phyloP scores from a whole-genome alignment of 2,113 vertebrate genomes.

The Corapipo altera region DNA sequence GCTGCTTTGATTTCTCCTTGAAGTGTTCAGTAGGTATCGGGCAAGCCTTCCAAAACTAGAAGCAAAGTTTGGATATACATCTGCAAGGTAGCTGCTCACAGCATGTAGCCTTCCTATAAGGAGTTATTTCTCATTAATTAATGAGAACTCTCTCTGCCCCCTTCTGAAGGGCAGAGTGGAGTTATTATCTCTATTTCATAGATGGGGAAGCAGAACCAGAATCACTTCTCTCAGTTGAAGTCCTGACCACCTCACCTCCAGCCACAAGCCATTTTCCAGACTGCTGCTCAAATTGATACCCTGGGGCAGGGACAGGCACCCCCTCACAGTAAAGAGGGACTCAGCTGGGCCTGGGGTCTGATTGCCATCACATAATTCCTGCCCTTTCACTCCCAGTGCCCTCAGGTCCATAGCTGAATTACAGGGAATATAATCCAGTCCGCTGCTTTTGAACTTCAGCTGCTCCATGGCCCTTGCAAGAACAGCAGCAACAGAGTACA shows the following conservation, averaged over 20 bases:
- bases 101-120: background rate
- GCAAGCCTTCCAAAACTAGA: background rate
- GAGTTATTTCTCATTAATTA: background rate
- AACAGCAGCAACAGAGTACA: background rate
- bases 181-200: background rate
- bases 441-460: background rate
- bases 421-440: background rate
- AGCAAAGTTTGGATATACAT: background rate
- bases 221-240: background rate
- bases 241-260: background rate
- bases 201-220: background rate
- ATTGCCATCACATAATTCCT: background rate
- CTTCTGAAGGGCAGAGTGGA: background rate
- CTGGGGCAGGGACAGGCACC: background rate
- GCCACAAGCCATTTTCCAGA: background rate
- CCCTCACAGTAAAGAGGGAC: background rate
- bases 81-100: background rate
- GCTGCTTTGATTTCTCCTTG: background rate
- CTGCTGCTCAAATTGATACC: fast-evolving
- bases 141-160: background rate
- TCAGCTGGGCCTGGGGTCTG: background rate
- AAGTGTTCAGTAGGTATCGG: background rate
- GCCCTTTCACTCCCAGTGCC: background rate
- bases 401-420: background rate
- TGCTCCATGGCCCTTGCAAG: fast-evolving